These are phyloP conservation scores for Coptotermes formosanus DNA, from an alignment of 1,140 invertebrate species.

Conservation along the genomic window DNA sequence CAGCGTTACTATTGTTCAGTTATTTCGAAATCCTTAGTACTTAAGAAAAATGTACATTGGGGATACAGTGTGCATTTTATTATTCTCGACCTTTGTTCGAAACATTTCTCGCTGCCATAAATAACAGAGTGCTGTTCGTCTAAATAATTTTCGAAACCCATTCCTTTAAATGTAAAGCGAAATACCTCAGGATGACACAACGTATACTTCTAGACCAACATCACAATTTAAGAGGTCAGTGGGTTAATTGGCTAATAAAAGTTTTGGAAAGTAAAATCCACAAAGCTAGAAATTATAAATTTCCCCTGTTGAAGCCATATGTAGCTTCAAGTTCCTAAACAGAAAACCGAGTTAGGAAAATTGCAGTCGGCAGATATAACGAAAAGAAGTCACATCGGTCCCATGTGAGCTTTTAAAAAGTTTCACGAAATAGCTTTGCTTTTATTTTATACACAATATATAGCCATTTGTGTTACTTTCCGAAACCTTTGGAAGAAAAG, in stretches of 20 bases:
- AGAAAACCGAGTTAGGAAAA: neutral
- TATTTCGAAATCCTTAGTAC: too few species aligned
- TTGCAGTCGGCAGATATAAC: neutral
- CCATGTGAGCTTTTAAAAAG: slow-evolving; percentile 7
- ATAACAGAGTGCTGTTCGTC: too few species aligned
- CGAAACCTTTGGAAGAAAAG: neutral
- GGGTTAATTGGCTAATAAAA: neutral
- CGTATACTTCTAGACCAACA: too few species aligned
- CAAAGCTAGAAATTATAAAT: neutral
- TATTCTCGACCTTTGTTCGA: too few species aligned
- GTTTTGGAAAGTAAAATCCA: neutral
- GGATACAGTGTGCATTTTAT: too few species aligned
- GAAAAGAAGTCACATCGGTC: neutral
- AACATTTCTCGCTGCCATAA: too few species aligned
- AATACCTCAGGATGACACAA: too few species aligned
- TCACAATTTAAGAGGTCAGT: neutral
- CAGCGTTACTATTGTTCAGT: too few species aligned
- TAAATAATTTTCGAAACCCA: too few species aligned
- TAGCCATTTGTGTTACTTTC: slow-evolving; percentile 16
- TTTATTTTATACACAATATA: slow-evolving; percentile 19
- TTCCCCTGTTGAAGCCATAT: neutral
- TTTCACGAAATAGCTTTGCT: neutral
- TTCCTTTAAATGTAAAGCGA: too few species aligned
- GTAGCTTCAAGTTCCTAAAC: neutral
- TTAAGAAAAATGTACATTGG: too few species aligned